phyloP scores from a whole-genome alignment of 1,140 invertebrate genomes.

The Piezodorus guildinii region DNA sequence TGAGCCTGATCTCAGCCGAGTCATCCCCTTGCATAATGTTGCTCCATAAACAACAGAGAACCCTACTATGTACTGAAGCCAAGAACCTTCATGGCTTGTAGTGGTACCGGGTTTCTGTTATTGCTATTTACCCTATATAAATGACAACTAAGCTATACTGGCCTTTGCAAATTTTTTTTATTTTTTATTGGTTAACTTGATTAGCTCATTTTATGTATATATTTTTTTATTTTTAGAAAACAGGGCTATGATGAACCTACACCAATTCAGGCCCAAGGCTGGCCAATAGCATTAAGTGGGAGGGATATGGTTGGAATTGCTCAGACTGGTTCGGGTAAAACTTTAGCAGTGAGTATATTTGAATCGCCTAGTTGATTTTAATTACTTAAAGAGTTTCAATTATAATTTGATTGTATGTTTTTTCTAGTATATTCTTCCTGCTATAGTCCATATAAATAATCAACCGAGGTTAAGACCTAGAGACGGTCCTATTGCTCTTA shows the following conservation, averaged over 20 bases:
- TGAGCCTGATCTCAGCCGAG: too few relatives aligned
- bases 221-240: conserved; percentile 61
- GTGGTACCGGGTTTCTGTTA: too few relatives aligned
- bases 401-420: conserved; percentile 44
- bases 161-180: too few relatives aligned
- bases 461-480: conserved; percentile 51
- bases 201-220: neutral
- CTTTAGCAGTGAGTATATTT: conserved; percentile 54
- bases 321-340: conserved; percentile 90
- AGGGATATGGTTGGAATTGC: conserved; percentile 91
- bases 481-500: conserved; percentile 63
- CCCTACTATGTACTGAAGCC: too few relatives aligned
- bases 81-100: too few relatives aligned
- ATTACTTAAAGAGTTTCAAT: too few relatives aligned
- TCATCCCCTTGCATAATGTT: too few relatives aligned
- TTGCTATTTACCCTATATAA: too few relatives aligned
- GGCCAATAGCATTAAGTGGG: conserved; percentile 87
- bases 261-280: conserved; percentile 79
- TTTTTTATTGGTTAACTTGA: too few relatives aligned
- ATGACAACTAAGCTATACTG: too few relatives aligned
- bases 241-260: conserved; percentile 77
- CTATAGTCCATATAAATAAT: conserved; percentile 66
- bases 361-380: too few relatives aligned
- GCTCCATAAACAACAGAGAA: too few relatives aligned
- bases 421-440: conserved; percentile 40